These are phyloP conservation scores for Pteropus rufus DNA, from an alignment of 2,797 vertebrate species.

Conservation along the genomic window DNA sequence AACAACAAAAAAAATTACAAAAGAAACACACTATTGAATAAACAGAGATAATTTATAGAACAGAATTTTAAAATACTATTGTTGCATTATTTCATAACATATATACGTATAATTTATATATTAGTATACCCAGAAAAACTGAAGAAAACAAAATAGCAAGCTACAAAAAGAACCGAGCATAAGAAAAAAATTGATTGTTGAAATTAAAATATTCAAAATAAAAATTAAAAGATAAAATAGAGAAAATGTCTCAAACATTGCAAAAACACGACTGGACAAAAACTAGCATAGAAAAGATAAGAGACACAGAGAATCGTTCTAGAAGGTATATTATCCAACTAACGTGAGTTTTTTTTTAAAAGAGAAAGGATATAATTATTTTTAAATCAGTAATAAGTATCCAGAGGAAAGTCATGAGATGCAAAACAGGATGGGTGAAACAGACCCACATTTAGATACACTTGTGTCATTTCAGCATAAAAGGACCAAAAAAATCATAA, in stretches of 20 bases:
- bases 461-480: neutral
- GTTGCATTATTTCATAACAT: neutral
- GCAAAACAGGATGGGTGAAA: neutral
- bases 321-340: neutral
- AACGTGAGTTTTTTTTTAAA: neutral
- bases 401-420: neutral
- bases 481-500: neutral
- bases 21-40: neutral
- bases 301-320: neutral
- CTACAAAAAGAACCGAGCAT: neutral
- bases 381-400: neutral
- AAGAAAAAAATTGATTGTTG: neutral
- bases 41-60: neutral
- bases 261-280: neutral
- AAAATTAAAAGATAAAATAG: neutral
- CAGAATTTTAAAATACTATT: neutral
- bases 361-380: neutral
- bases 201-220: conserved; percentile 17
- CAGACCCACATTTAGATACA: neutral
- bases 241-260: neutral
- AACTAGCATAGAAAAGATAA: neutral
- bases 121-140: neutral
- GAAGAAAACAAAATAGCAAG: neutral
- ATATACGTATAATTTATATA: neutral
- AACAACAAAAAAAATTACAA: neutral